Percentiles rank a stretch among this genome's conserved stretches.
Evolutionary conservation across 2,113 vertebrate species (phyloP).

Genomic region (Synodontis membranacea): DNA sequence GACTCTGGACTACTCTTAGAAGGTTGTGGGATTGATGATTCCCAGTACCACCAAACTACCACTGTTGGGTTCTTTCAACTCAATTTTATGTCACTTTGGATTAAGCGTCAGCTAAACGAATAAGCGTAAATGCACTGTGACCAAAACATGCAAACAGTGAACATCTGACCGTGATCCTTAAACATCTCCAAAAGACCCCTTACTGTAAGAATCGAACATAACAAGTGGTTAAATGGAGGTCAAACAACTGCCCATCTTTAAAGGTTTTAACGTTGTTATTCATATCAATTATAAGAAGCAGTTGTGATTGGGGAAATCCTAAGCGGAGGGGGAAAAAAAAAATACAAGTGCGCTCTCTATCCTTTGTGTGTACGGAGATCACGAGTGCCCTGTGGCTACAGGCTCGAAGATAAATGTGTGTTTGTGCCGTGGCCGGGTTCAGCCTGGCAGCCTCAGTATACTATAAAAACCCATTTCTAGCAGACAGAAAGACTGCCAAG

Average conservation of each 20-base stretch:
- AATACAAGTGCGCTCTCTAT: neutral
- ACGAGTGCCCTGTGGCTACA: constrained; percentile 16
- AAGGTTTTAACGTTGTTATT: neutral
- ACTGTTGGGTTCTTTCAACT: neutral
- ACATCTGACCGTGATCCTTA: neutral
- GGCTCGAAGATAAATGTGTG: constrained; percentile 1
- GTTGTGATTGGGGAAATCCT: neutral
- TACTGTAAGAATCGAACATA: neutral
- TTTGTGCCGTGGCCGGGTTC: constrained; percentile 31
- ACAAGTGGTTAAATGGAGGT: neutral
- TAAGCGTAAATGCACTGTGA: neutral
- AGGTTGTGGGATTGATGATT: neutral
- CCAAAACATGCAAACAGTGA: neutral
- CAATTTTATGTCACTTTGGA: neutral
- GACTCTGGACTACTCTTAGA: neutral
- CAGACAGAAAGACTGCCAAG: constrained; percentile 60
- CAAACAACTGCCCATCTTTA: neutral
- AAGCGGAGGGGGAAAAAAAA: neutral
- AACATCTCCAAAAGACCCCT: neutral
- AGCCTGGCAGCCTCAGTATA: constrained; percentile 42
- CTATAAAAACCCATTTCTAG: constrained; percentile 56
- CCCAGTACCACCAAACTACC: neutral
- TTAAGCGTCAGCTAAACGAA: neutral
- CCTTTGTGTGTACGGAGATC: constrained; percentile 10
- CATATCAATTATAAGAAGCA: neutral